Evolutionary conservation across 2,113 vertebrate species (phyloP), one percentile per base, ranked within the genome.

Genomic region (Erythrolamprus reginae): DNA sequence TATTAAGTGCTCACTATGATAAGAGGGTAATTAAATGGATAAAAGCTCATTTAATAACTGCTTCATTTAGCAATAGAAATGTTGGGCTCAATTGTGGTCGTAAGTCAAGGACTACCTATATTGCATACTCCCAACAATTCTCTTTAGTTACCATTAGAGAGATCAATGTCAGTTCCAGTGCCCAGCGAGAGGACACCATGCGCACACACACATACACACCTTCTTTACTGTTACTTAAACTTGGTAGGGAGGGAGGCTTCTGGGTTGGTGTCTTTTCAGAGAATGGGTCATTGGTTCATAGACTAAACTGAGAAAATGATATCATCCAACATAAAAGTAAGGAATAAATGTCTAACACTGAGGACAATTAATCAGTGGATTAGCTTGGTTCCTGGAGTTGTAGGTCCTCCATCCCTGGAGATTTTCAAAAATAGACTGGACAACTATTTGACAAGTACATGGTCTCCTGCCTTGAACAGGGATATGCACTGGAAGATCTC

Each of bases 31-130:
- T n/a, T n/a, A 61, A 61, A 65, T 65, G 28, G 10, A 65, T 28
- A 10, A 65, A n/a, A n/a, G 1, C 1, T 65, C 10, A 65, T 4
- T 65, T 65, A 65, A 65, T n/a, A 65, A 65, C 58, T 61, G 58
- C 4, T 4, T 65, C 28, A n/a, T 2, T 65, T 61, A n/a, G 98
- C 87, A 99, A 97, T 96, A 65, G 28, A 65, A n/a, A n/a, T 5
- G 8, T n/a, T 15, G 70, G 61, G 12, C 61, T 65, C 28, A 65
- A 65, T 6, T n/a, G 28, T 65, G 28, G 28, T n/a, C 12, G 2
- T 65, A 65, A n/a, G 1, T 65, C 28, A 65, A 15, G 12, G 61
- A 65, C 12, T 26, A 58, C 24, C 28, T 77, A 3, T 77, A 8
- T 77, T 77, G 15, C 17, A 38, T 38, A 77, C 33, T 77, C 33